phyloP scores from a whole-genome alignment of 2,888 invertebrate species.

The Kryphioiulus occultus region DNA sequence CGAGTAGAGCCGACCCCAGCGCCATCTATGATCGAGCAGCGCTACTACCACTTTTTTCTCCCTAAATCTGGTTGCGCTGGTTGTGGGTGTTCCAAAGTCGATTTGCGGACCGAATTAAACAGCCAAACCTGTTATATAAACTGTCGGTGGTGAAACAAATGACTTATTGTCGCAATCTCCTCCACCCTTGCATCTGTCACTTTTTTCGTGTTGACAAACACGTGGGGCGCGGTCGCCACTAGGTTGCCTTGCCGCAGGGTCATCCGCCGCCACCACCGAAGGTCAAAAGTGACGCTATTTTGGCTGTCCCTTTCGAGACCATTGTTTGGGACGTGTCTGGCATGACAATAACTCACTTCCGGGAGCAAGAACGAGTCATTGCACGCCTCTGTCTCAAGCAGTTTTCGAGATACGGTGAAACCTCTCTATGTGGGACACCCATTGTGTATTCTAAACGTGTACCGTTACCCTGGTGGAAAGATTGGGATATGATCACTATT shows the following conservation, averaged over 20 bases:
- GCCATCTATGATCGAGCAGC: too few relatives aligned
- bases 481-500: too few relatives aligned
- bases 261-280: not conserved
- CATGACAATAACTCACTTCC: not conserved
- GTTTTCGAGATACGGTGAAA: too few relatives aligned
- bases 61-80: too few relatives aligned
- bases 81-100: not conserved
- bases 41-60: too few relatives aligned
- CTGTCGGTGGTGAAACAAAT: not conserved
- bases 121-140: not conserved
- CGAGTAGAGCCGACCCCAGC: too few relatives aligned
- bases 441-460: too few relatives aligned
- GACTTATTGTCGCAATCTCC: not conserved
- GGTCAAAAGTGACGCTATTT: not conserved
- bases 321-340: not conserved
- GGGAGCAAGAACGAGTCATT: not conserved
- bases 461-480: too few relatives aligned
- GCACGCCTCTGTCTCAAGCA: not conserved
- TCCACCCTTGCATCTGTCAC: not conserved
- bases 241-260: not conserved
- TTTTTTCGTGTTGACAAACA: slow-evolving; percentile 2
- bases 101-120: not conserved
- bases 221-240: not conserved
- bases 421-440: too few relatives aligned
- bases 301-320: not conserved